These are phyloP conservation scores for Meriones unguiculatus DNA, from an alignment of 2,113 vertebrate species.

Conservation along the genomic window DNA sequence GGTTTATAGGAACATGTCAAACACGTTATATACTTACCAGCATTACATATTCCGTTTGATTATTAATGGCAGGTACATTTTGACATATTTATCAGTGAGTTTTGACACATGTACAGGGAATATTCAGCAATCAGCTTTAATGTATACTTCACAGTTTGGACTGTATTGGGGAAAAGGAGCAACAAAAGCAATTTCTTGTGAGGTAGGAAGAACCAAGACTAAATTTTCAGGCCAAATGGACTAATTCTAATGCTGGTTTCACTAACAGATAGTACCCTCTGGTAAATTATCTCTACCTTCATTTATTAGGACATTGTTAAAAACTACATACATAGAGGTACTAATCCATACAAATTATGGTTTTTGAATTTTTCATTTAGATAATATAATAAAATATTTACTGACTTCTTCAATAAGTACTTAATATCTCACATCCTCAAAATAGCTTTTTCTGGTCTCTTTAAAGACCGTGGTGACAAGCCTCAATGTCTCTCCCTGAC, in stretches of 20 bases:
- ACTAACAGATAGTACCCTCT: background rate
- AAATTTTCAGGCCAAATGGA: background rate
- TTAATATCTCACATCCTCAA: background rate
- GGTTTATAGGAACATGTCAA: slow-evolving; percentile 26
- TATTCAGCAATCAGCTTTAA: slow-evolving; percentile 19
- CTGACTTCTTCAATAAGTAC: background rate
- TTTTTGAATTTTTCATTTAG: slow-evolving; percentile 27
- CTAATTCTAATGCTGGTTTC: background rate
- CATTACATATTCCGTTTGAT: background rate
- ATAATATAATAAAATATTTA: background rate
- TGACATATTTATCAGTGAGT: slow-evolving; percentile 33
- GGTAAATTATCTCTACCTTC: background rate
- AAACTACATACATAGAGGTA: background rate
- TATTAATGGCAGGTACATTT: slow-evolving; percentile 37
- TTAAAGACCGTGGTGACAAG: background rate
- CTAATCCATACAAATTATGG: background rate
- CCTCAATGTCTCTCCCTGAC: too few species aligned
- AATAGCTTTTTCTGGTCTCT: background rate
- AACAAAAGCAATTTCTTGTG: background rate
- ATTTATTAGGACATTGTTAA: background rate
- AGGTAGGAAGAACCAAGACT: background rate
- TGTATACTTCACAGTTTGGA: background rate
- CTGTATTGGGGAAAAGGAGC: background rate
- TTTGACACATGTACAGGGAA: slow-evolving; percentile 14
- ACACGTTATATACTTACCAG: background rate